Evolutionary conservation across 2,888 invertebrate species (phyloP), one percentile per base, ranked within the genome.

Genomic region (Ectobius pallidus): DNA sequence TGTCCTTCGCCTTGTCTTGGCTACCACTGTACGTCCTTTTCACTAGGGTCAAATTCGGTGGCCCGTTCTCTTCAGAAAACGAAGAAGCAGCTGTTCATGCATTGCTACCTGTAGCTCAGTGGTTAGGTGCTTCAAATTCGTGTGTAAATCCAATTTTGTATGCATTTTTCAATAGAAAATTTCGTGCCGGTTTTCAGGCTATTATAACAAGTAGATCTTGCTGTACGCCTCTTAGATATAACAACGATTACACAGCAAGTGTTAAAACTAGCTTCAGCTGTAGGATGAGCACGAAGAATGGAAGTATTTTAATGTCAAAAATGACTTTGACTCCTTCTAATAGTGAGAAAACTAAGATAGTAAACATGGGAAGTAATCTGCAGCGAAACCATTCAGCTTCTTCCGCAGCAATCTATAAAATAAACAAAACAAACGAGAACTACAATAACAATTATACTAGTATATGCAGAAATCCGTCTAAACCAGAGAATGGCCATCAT

Each of bases 111-210:
- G 78, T 87, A 22, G 85, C 83, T 11, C 87, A 85, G 78, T 85
- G 84, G 85, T 80, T 88, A 30, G 87, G 86, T 0, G 83, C 85
- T 0, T 84, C 86, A 72, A 87, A 87, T 79, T 85, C 85, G 55
- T 86, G 86, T 78, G 85, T 87, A 78, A 87, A 88, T 79, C 87
- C 87, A 1, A 82, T 87, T 52, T 82, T 88, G 11, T 88, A 88
- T 79, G 86, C 86, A 46, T 86, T 86, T 79, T 87, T 87, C 81
- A 87, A 87, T 80, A 83, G 84, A 72, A 85, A 86, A 78, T 88
- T 85, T 80, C 80, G 87, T 46, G 80, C 82, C 30, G 87, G 87
- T 3, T 87, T 87, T 79, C 80, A 81, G 77, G 84, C 84, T 14
- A 81, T 85, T 62, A 77, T 85, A 30, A 82, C 81, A 52, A 83